These are phyloP conservation scores for Phyllotis vaccarum DNA, from an alignment of 2,797 vertebrate genomes.

Conservation along the genomic window DNA sequence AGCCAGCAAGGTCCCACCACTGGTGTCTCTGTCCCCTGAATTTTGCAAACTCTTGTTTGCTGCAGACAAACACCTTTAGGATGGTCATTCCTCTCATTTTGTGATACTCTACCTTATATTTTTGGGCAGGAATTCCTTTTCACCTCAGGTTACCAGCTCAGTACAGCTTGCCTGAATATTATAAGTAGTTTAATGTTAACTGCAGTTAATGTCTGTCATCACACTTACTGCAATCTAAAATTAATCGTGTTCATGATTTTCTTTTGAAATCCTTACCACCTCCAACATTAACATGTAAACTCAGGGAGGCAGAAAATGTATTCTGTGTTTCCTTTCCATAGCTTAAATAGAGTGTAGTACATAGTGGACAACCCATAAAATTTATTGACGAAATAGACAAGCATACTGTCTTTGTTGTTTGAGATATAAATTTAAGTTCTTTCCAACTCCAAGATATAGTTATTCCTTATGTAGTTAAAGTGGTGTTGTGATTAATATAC, in stretches of 20 bases:
- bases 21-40: background rate
- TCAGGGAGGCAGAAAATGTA: background rate
- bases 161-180: background rate
- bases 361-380: background rate
- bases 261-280: background rate
- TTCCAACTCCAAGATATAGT: background rate
- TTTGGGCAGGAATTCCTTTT: background rate
- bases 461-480: background rate
- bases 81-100: background rate
- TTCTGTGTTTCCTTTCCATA: background rate
- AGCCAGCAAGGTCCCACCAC: background rate
- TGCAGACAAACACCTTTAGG: background rate
- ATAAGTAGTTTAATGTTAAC: background rate
- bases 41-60: background rate
- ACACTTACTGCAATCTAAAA: constrained; percentile 19
- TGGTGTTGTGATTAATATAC: background rate
- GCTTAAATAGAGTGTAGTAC: background rate
- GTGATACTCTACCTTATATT: background rate
- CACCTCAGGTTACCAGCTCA: no score
- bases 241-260: background rate
- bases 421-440: background rate
- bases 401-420: background rate
- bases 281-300: background rate
- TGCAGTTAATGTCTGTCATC: background rate
- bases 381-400: constrained; percentile 38